Evolutionary conservation across 2,113 vertebrate species (phyloP).

Genomic region (Pardalotus punctatus): DNA sequence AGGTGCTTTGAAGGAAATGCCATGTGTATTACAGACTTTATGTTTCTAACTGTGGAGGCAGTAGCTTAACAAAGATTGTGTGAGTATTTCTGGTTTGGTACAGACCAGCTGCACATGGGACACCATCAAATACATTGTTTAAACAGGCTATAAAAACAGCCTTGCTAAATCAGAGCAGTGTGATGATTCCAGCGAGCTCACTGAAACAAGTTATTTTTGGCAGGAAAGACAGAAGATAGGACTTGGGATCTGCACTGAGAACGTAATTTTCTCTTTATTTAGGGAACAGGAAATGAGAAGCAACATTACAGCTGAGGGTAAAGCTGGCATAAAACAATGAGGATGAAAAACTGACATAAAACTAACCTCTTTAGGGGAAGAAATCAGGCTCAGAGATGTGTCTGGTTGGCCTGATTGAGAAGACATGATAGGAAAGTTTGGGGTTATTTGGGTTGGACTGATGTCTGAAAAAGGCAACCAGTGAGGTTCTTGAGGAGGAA

Average conservation of each 20-base stretch:
- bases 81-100: neutral
- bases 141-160: neutral
- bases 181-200: neutral
- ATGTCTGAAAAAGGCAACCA: neutral
- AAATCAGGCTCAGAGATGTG: neutral
- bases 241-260: neutral
- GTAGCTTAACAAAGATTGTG: neutral
- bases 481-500: too few relatives aligned
- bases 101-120: neutral
- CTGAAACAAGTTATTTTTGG: conserved; percentile 14
- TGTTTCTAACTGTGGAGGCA: neutral
- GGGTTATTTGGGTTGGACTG: neutral
- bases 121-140: neutral
- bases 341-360: neutral
- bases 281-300: neutral
- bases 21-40: neutral
- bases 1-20: neutral
- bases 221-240: neutral
- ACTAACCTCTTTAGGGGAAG: neutral
- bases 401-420: neutral
- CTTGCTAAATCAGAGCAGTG: neutral
- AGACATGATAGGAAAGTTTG: neutral
- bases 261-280: conserved; percentile 1
- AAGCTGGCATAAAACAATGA: neutral
- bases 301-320: neutral